Evolutionary conservation across 2,113 vertebrate genomes (phyloP).

Genomic region (Nothoprocta pentlandii): DNA sequence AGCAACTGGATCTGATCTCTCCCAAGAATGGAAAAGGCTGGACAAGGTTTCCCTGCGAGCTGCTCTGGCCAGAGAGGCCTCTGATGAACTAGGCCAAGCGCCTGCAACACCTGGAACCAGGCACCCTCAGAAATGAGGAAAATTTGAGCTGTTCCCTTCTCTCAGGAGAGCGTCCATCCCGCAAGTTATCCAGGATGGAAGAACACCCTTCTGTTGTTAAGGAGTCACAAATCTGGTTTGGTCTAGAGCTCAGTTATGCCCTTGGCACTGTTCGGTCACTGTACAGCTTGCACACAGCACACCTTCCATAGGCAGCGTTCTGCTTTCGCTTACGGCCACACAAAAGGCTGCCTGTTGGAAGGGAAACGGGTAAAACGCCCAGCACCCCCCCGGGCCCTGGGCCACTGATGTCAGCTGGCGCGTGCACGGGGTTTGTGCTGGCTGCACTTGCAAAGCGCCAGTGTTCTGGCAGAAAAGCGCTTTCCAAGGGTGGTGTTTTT

Average conservation of each 20-base stretch:
- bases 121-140: neutral
- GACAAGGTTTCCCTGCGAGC: neutral
- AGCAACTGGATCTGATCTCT: neutral
- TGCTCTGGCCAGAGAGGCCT: neutral
- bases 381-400: neutral
- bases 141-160: neutral
- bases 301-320: neutral
- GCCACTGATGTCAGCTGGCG: conserved; percentile 58
- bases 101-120: neutral
- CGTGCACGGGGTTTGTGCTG: neutral
- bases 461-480: conserved; percentile 31
- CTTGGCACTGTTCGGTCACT: neutral
- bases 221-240: neutral
- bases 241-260: neutral
- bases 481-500: neutral
- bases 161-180: neutral
- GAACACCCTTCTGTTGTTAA: neutral
- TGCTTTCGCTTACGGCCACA: neutral
- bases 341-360: conserved; percentile 30
- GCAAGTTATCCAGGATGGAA: neutral
- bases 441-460: conserved; percentile 32
- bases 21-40: neutral
- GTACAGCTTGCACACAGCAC: neutral
- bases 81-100: neutral
- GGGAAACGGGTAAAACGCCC: conserved; percentile 19